Evolutionary conservation across 2,797 vertebrate species (phyloP).

Genomic region (Pachyuromys duprasi): DNA sequence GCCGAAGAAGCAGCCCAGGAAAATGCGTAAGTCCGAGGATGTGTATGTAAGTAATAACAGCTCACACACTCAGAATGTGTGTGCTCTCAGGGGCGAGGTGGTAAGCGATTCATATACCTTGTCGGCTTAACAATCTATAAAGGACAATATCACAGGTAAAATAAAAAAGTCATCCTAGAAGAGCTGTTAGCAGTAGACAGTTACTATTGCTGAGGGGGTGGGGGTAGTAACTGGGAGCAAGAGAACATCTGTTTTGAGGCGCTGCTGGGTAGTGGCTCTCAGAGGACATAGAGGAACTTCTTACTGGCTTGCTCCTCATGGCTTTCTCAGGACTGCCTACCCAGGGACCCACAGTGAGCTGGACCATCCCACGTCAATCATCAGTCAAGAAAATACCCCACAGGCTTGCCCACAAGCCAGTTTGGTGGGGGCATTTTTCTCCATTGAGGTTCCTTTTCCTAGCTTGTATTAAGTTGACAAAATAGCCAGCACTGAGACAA

Average conservation of each 20-base stretch:
- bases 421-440: background rate
- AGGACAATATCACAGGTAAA: background rate
- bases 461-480: background rate
- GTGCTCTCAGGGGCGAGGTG: background rate
- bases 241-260: background rate
- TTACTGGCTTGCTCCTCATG: background rate
- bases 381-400: background rate
- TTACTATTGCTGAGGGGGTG: too few species aligned
- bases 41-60: background rate
- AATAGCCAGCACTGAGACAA: background rate
- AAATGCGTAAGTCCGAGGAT: conserved; percentile 92
- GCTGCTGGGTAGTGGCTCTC: too few species aligned
- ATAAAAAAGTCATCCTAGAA: background rate
- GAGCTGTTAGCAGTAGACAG: background rate
- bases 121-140: background rate
- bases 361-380: background rate
- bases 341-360: background rate
- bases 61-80: rapidly evolving
- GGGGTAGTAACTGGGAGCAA: too few species aligned
- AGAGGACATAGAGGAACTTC: background rate
- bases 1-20: conserved; percentile 95
- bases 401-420: background rate
- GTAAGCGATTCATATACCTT: background rate
- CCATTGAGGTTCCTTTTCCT: background rate
- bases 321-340: background rate